Conservation (phyloP, 1,140 invertebrate species). For the Campoletis sonorensis region DNA sequence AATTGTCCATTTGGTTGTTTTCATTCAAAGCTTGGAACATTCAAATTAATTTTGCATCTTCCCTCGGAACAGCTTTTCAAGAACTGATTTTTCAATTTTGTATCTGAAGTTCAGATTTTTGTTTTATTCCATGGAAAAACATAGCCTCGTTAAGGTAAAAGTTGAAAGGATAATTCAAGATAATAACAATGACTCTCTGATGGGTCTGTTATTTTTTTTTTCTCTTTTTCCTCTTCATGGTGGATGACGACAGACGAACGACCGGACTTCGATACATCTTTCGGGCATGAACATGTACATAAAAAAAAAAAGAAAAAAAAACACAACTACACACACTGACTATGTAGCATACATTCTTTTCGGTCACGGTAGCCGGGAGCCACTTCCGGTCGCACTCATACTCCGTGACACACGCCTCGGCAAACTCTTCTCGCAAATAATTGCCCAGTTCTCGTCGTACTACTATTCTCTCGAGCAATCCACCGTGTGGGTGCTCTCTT, state of each 20-base stretch:
- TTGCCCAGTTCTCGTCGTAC: slow-evolving; percentile 51
- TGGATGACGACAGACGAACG: slow-evolving; percentile 41
- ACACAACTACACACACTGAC: slow-evolving; percentile 22
- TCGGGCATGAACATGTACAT: slow-evolving; percentile 26
- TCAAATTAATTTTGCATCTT: too few species aligned
- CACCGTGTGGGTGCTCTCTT: slow-evolving; percentile 30
- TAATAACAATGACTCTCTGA: neutral
- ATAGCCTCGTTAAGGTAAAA: neutral
- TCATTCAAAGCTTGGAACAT: too few species aligned
- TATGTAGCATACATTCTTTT: slow-evolving; percentile 62
- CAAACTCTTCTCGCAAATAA: slow-evolving; percentile 57
- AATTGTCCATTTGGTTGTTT: too few species aligned
- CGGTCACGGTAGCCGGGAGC: slow-evolving; percentile 66
- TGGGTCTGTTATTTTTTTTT: neutral
- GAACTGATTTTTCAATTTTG: too few species aligned
- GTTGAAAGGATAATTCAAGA: slow-evolving; percentile 4
- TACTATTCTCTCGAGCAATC: neutral
- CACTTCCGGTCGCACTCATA: slow-evolving; percentile 67
- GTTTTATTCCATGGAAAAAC: neutral
- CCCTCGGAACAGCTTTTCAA: too few species aligned
- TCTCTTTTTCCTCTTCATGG: slow-evolving; percentile 37
- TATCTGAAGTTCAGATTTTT: too few species aligned
- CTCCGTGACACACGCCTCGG: slow-evolving; percentile 66
- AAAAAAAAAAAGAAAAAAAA: slow-evolving; percentile 15
- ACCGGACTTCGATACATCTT: slow-evolving; percentile 48